Percentiles rank a stretch among this genome's conserved stretches.
Conservation (phyloP, 2,797 vertebrate species). For the Coracias cyanogaster region DNA sequence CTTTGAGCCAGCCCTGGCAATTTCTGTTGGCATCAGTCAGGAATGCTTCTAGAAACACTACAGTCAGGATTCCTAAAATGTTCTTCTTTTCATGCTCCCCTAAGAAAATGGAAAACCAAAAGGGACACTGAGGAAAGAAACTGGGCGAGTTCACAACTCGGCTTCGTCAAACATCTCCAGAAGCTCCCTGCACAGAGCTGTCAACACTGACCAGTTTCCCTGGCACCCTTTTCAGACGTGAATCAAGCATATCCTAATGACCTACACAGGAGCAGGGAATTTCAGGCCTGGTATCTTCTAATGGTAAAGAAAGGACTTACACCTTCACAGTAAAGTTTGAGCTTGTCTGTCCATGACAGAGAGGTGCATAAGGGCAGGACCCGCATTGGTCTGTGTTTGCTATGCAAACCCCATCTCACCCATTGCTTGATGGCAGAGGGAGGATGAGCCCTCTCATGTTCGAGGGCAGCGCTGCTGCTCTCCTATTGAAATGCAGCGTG, state of each 20-base stretch:
- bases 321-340: not conserved
- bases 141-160: not conserved
- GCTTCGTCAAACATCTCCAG: not conserved
- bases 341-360: not conserved
- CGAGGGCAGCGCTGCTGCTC: not conserved
- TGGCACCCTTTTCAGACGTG: not conserved
- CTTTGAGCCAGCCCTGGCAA: not conserved
- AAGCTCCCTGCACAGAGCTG: not conserved
- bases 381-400: fast-evolving
- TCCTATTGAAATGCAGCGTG: not conserved
- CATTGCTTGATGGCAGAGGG: not conserved
- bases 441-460: not conserved
- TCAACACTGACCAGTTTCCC: fast-evolving
- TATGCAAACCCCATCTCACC: not conserved
- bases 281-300: not conserved
- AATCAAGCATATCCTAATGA: fast-evolving
- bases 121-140: not conserved
- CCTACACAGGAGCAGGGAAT: not conserved
- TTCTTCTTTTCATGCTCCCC: not conserved
- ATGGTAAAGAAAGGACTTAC: not conserved
- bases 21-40: not conserved
- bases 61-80: not conserved
- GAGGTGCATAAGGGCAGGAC: not conserved
- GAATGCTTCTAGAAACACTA: not conserved
- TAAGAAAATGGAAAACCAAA: not conserved